Evolutionary conservation across 2,888 invertebrate genomes (phyloP).

Genomic region (Cryptocheilus praepositus): DNA sequence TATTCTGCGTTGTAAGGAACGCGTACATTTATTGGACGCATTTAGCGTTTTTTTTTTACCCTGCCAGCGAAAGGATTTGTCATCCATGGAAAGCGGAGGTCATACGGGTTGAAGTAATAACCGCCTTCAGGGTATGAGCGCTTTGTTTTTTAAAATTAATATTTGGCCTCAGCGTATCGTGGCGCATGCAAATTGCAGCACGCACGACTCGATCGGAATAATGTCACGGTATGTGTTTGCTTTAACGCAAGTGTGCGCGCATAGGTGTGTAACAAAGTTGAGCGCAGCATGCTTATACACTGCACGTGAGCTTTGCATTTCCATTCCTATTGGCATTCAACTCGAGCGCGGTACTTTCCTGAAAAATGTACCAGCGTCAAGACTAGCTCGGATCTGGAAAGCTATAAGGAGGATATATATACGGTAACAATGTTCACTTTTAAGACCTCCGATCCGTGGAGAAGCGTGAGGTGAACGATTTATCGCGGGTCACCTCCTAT

Average conservation of each 20-base stretch:
- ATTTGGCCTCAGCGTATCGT: neutral
- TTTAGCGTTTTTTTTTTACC: too few relatives aligned
- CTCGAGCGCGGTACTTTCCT: constrained; percentile 18
- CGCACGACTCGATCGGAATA: constrained; percentile 27
- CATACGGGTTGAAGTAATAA: too few relatives aligned
- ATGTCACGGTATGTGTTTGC: too few relatives aligned
- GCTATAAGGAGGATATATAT: constrained; percentile 26
- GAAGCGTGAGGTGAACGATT: constrained; percentile 37
- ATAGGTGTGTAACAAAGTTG: constrained; percentile 23
- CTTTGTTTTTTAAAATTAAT: too few relatives aligned
- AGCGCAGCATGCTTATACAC: constrained; percentile 19
- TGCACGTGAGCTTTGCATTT: constrained; percentile 41
- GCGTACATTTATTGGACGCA: too few relatives aligned
- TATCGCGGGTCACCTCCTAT: constrained; percentile 20
- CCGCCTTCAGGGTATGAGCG: too few relatives aligned
- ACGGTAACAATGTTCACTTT: constrained; percentile 41
- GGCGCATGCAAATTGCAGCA: constrained; percentile 19
- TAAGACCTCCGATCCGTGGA: constrained; percentile 37
- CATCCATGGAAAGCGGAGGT: too few relatives aligned
- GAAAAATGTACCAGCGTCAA: constrained; percentile 43
- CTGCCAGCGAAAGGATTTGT: too few relatives aligned
- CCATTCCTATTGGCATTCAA: constrained; percentile 41
- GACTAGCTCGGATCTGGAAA: constrained; percentile 29
- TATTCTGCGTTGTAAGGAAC: too few relatives aligned
- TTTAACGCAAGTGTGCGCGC: neutral